Evolutionary conservation across 2,888 invertebrate genomes (phyloP).

Genomic region (Noctua comes): DNA sequence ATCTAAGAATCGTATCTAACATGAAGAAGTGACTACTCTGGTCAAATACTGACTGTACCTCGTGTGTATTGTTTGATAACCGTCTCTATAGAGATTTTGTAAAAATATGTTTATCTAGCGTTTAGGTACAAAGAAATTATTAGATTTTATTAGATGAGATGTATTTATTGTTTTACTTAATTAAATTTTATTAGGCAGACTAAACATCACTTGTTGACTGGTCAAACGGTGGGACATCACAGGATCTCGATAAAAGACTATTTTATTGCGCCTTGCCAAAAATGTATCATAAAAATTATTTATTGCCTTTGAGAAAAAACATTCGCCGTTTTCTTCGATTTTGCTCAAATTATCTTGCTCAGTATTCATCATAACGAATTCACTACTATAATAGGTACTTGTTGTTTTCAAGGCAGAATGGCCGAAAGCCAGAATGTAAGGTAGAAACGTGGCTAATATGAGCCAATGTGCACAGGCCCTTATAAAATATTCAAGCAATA

Average conservation of each 20-base stretch:
- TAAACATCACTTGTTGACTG: constrained; percentile 83
- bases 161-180: constrained; percentile 74
- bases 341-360: constrained; percentile 81
- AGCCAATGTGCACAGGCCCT: constrained; percentile 25
- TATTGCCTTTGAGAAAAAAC: constrained; percentile 68
- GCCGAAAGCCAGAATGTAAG: neutral
- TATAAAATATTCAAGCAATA: constrained; percentile 43
- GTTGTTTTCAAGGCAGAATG: constrained; percentile 24
- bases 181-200: constrained; percentile 68
- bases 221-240: constrained; percentile 81
- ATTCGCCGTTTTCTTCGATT: constrained; percentile 62
- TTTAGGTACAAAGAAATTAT: constrained; percentile 68
- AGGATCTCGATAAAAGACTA: constrained; percentile 87
- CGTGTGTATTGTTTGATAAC: constrained; percentile 50
- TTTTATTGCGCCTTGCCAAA: constrained; percentile 87
- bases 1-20: constrained; percentile 5
- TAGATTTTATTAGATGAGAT: constrained; percentile 62
- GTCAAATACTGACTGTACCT: neutral
- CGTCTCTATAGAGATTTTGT: constrained; percentile 56
- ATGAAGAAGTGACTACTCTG: neutral
- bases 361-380: constrained; percentile 63
- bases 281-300: constrained; percentile 69
- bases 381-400: constrained; percentile 58
- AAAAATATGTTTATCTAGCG: constrained; percentile 60
- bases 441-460: constrained; percentile 16